Base-by-base conservation (phyloP, 2,797 vertebrate genomes). In the Scomberomorus guttatus region DNA sequence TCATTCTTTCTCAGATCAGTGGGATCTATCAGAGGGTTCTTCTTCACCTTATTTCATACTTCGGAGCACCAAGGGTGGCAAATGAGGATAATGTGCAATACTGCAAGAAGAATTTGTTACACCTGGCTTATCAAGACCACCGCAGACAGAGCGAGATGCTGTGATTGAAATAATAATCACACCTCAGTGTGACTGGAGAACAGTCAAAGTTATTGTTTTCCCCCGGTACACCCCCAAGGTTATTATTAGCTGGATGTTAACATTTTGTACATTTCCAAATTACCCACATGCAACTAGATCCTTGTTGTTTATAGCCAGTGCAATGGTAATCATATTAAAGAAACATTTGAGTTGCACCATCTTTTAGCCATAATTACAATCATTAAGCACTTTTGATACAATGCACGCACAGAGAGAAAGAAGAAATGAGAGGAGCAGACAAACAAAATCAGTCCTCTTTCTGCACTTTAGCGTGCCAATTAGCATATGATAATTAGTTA, bases 401-500 rank as follows among this genome's bases (percentile, higher is more conserved):
- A 83, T 22, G 34, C 65, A 82, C 58, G 50, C 79, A 80, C 80
- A 63, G 66, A 75, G 51, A 79, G 69, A 80, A 75, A 78, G 54
- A 76, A 64, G 62, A 87, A 79, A 86, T 9, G 60, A 86, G 81
- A 90, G 65, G 77, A 72, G 25, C 70, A 84, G 79, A 82, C 70
- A 78, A 92, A 94, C 89, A 87, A 81, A 89, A 91, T 82, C 76
- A 82, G 77, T 79, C 79, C 71, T 82, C 77, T 80, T 65, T 77
- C 79, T 87, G 80, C 82, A 85, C 87, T 90, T 92, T 81, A 63
- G 76, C 86, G 88, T 83, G 82, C 82, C 71, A 89, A 94, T 95
- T 94, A 94, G 88, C 92, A 93, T 91, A 93, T 94, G 89, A 92
- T 94, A 95, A 95, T 95, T 95, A 94, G 93, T 94, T 92, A 89